phyloP scores from a whole-genome alignment of 1,140 invertebrate species.

The Halesus radiatus region DNA sequence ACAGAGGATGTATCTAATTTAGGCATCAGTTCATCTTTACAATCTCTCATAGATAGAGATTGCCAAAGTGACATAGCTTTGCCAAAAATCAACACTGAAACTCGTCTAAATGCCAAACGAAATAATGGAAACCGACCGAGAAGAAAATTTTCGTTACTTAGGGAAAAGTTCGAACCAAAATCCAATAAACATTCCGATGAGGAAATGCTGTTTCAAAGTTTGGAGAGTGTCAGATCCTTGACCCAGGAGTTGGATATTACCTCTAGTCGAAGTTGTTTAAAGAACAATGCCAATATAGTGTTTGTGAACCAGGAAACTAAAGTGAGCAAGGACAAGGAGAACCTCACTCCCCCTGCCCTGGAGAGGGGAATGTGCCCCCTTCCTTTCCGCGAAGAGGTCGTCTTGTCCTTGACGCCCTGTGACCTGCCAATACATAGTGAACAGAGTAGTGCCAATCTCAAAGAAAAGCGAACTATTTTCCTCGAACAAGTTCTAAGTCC shows the following conservation, averaged over 20 bases:
- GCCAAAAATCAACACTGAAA: constrained; percentile 58
- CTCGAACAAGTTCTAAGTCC: constrained; percentile 74
- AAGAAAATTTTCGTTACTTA: constrained; percentile 74
- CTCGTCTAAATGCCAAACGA: constrained; percentile 64
- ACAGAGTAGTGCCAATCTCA: constrained; percentile 64
- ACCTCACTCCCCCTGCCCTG: constrained; percentile 59
- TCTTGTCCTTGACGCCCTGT: constrained; percentile 56
- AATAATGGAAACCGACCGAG: constrained; percentile 67
- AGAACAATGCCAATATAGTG: constrained; percentile 61
- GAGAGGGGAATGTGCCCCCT: constrained; percentile 41
- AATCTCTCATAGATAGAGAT: constrained; percentile 68
- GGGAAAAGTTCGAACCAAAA: constrained; percentile 74
- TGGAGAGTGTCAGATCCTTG: constrained; percentile 59
- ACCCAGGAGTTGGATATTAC: constrained; percentile 56
- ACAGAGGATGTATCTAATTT: constrained; percentile 62
- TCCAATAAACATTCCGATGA: constrained; percentile 64
- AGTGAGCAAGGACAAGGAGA: constrained; percentile 59
- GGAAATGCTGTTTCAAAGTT: constrained; percentile 65
- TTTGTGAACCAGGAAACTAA: constrained; percentile 60
- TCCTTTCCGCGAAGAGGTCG: constrained; percentile 47
- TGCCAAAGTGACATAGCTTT: constrained; percentile 56
- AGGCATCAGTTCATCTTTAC: constrained; percentile 66
- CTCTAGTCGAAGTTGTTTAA: constrained; percentile 59
- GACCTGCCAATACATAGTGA: constrained; percentile 57
- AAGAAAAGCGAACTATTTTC: constrained; percentile 72